Evolutionary conservation across 2,888 invertebrate species (phyloP).

Genomic region (Nemotelus nigrinus): DNA sequence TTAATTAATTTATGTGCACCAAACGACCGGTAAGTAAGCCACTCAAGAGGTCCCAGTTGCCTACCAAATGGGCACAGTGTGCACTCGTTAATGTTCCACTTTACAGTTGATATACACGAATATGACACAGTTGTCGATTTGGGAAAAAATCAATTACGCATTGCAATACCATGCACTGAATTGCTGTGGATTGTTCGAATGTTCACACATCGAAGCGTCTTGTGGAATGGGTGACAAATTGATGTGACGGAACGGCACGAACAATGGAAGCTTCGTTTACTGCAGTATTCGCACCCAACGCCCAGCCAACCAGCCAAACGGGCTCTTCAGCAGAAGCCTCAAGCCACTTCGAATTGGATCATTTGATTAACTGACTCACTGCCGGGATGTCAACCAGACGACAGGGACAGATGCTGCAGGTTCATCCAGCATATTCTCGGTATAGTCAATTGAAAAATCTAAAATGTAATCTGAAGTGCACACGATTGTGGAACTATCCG

Average conservation of each 20-base stretch:
- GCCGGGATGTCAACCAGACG: constrained; percentile 31
- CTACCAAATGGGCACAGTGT: neutral
- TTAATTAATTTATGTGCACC: too few species aligned
- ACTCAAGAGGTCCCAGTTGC: too few species aligned
- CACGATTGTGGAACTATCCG: neutral
- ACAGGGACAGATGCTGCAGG: constrained; percentile 20
- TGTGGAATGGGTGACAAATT: constrained; percentile 32
- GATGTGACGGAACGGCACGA: constrained; percentile 28
- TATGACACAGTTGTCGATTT: constrained; percentile 41
- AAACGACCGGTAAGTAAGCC: too few species aligned
- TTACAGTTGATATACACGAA: constrained; percentile 13
- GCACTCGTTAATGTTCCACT: constrained; percentile 10
- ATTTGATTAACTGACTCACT: constrained; percentile 40
- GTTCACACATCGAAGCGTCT: constrained; percentile 12
- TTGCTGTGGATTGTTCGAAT: constrained; percentile 31
- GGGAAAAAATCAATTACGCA: constrained; percentile 38
- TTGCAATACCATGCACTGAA: constrained; percentile 18
- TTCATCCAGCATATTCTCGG: constrained; percentile 16
- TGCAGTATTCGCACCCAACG: neutral
- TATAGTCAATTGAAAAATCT: constrained; percentile 39
- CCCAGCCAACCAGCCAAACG: neutral
- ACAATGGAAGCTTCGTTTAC: neutral
- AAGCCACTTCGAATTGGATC: constrained; percentile 29
- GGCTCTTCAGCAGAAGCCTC: neutral
- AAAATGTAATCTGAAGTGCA: constrained; percentile 35